Conservation (phyloP, 2,797 vertebrate species). For the Pteronotus mesoamericanus region DNA sequence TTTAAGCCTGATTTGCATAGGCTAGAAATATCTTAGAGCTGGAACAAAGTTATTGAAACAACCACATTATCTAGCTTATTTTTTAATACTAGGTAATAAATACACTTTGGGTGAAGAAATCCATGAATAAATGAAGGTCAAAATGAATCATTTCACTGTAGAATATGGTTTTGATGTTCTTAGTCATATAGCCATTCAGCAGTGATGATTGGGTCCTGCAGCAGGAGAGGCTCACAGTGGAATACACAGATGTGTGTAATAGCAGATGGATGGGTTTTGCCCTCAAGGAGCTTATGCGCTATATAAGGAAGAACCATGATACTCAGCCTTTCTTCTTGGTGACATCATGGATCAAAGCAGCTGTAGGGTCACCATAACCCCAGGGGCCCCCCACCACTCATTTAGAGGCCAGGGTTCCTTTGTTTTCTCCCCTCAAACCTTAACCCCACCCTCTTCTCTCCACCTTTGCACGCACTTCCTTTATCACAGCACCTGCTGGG, state of each 20-base stretch:
- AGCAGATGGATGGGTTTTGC: neutral
- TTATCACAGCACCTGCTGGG: neutral
- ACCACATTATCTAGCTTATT: neutral
- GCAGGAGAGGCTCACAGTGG: neutral
- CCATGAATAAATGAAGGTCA: neutral
- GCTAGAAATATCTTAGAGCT: conserved; percentile 3
- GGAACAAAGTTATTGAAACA: neutral
- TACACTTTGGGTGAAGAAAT: neutral
- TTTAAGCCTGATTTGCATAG: conserved; percentile 27
- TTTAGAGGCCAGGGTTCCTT: neutral
- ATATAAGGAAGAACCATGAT: neutral
- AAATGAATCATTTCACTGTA: neutral
- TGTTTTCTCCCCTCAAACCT: neutral
- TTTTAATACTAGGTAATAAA: neutral
- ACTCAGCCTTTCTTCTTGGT: neutral
- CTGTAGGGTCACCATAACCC: neutral
- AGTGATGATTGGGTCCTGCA: neutral
- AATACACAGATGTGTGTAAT: neutral
- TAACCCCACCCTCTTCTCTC: neutral
- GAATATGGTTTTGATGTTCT: neutral
- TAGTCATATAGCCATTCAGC: neutral
- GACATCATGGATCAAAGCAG: neutral
- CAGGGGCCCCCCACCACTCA: neutral
- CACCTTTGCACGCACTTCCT: neutral
- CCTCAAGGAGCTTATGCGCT: neutral